Base-by-base conservation (phyloP, 2,113 vertebrate genomes). In the Megalops atlanticus region DNA sequence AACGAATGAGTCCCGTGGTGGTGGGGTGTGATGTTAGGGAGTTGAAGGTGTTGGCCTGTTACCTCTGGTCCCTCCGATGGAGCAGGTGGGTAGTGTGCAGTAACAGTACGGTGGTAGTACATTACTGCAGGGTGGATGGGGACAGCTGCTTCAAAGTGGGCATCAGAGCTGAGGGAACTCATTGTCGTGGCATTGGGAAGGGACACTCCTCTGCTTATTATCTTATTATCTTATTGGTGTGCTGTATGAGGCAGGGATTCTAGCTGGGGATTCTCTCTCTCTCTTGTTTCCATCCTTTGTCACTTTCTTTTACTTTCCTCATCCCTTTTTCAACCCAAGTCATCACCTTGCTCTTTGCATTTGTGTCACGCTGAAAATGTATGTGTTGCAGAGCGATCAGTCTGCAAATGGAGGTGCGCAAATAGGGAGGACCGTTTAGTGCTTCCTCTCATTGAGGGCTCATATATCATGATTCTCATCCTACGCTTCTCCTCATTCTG, bases 301-400 rank as follows among this genome's bases (percentile, higher is more conserved):
- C 82, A 85, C 64, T 35, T 58, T 49, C 15, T 81, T 72, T 70
- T 70, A 71, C 45, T 64, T 70, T 77, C 70, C 64, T 68, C 54
- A 47, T 85, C 16, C 0, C 75, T 74, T 69, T 80, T 47, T 52
- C 76, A 38, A 68, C 74, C 38, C 74, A 11, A 54, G 76, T 68
- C 78, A 54, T 45, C 77, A 5, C 41, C 38, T 70, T 77, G n/a
- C 83, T 27, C 11, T 8, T 64, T 64, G 58, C 52, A 58, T 58
- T 24, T 10, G 24, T 64, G 21, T 64, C 58, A 54, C 49, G 24
- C n/a, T 64, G 49, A 54, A 54, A 54, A 31, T 10, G n/a, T 31
- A 31, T 64, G n/a, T 64, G 58, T 64, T 64, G 58, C 58, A 27
- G 24, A 64, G 5, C n/a, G 8, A 64, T 31, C 18, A 31, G 6